Evolutionary conservation across 1,140 invertebrate genomes (phyloP).

Genomic region (Drosophila leontia): DNA sequence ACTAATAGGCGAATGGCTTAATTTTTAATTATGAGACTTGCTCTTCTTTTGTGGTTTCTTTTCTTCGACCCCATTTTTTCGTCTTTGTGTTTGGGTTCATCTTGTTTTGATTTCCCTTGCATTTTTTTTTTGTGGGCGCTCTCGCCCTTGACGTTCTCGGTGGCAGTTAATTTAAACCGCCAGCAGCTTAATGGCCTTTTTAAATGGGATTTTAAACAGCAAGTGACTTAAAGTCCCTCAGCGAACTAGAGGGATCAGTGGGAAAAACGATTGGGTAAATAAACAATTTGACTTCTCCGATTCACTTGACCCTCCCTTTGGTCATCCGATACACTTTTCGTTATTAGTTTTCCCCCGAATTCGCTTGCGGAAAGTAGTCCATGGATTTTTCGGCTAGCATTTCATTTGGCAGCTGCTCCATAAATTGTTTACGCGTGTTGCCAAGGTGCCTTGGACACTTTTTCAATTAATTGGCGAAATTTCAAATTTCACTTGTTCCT

Average conservation of each 20-base stretch:
- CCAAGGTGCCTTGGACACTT: conserved; percentile 54
- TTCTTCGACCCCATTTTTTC: conserved; percentile 35
- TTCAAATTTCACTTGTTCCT: conserved; percentile 33
- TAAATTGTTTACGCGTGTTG: conserved; percentile 37
- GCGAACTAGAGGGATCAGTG: conserved; percentile 3
- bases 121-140: conserved; percentile 10
- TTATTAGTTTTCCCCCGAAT: conserved; percentile 45
- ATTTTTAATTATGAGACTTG: conserved; percentile 83
- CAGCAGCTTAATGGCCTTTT: conserved; percentile 52
- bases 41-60: conserved; percentile 61
- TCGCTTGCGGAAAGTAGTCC: conserved; percentile 23
- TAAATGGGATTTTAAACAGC: conserved; percentile 61
- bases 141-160: conserved; percentile 49
- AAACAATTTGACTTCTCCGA: conserved; percentile 6
- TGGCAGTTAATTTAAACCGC: conserved; percentile 73
- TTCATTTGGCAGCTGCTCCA: conserved; percentile 25
- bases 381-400: conserved; percentile 17
- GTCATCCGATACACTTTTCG: conserved; percentile 36
- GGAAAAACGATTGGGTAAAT: conserved; percentile 1
- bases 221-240: conserved; percentile 41
- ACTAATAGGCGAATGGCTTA: conserved; percentile 83
- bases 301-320: background rate
- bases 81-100: conserved; percentile 25
- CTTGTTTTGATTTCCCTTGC: conserved; percentile 39
- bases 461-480: conserved; percentile 70